Evolutionary conservation across 2,888 invertebrate genomes (phyloP), one percentile per base, ranked within the genome.

Genomic region (Neoascia interrupta): DNA sequence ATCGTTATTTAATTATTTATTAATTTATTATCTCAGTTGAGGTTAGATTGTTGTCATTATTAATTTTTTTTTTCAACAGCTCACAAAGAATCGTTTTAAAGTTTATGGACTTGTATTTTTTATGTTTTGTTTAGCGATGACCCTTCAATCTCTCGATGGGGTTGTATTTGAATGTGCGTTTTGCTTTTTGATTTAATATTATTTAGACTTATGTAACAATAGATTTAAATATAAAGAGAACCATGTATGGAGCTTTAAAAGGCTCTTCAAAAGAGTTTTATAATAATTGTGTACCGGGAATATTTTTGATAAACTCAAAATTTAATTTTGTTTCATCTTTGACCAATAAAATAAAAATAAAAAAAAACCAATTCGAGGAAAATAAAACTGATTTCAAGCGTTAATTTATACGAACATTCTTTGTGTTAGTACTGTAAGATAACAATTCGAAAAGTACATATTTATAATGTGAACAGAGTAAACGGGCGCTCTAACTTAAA

Each of bases 11-110:
- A 45, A 64, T 43, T 79, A 69, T 74, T 74, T 80, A 80, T 69
- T 80, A 74, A 80, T 63, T 80, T 80, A 80, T 80, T 80, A 58
- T 74, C 54, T 58, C 68, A 68, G 15, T 63, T 61, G 74, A 74
- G 31, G 34, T 66, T 54, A 68, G 41, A 60, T 56, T 53, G 28
- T 58, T 69, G 37, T 49, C 31, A n/a, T 64, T 69, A 47, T 63
- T 49, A 45, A 39, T 36, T 60, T 8, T 31, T n/a, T n/a, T 63
- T 63, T 47, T n/a, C 31, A 70, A 39, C 36, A 70, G 28, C 43
- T 63, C 26, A 63, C 31, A 70, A 74, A 66, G 28, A 43, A 45
- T 56, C 45, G 43, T 23, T 64, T 70, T 10, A 70, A 43, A 76
- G 43, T 70, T 56, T 31, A 53, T 70, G 43, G 47, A 61, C 41